These are phyloP conservation scores for Thysanoteuthis rhombus DNA, from an alignment of 2,888 invertebrate species.

Conservation along the genomic window DNA sequence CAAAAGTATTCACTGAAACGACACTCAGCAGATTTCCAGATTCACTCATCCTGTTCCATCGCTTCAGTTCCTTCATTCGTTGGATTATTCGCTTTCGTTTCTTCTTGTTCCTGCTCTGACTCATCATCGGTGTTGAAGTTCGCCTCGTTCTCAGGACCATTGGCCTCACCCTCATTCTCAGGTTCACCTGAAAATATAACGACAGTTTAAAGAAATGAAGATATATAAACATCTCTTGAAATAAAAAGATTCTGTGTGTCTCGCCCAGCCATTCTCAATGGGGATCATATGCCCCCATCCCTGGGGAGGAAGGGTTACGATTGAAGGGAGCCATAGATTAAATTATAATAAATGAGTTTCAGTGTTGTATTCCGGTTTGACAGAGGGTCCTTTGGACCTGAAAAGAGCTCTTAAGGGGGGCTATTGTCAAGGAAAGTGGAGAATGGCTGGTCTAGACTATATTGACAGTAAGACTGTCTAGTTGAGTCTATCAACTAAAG, in stretches of 20 bases:
- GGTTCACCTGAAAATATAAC: not conserved
- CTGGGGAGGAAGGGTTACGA: too few relatives aligned
- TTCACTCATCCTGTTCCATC: conserved; percentile 23
- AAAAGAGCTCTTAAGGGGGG: too few relatives aligned
- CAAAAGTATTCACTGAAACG: not conserved
- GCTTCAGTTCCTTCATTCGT: not conserved
- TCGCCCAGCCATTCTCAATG: not conserved
- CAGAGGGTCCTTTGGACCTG: too few relatives aligned
- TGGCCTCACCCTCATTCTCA: not conserved
- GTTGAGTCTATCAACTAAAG: not conserved
- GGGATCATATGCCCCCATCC: too few relatives aligned
- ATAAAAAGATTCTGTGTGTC: not conserved
- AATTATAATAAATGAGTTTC: too few relatives aligned
- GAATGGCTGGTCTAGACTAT: too few relatives aligned
- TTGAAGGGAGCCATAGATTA: too few relatives aligned
- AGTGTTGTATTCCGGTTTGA: too few relatives aligned
- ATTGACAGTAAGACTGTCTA: not conserved
- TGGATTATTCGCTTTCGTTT: not conserved
- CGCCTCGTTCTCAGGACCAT: not conserved
- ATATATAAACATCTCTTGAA: not conserved
- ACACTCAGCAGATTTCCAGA: not conserved
- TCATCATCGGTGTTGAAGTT: not conserved
- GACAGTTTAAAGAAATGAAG: not conserved
- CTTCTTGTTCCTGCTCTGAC: not conserved
- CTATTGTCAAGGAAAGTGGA: too few relatives aligned